Percentiles rank a stretch among this genome's conserved stretches.
These are phyloP conservation scores for Callorhinus ursinus DNA, from an alignment of 2,113 vertebrate species.

Conservation along the genomic window DNA sequence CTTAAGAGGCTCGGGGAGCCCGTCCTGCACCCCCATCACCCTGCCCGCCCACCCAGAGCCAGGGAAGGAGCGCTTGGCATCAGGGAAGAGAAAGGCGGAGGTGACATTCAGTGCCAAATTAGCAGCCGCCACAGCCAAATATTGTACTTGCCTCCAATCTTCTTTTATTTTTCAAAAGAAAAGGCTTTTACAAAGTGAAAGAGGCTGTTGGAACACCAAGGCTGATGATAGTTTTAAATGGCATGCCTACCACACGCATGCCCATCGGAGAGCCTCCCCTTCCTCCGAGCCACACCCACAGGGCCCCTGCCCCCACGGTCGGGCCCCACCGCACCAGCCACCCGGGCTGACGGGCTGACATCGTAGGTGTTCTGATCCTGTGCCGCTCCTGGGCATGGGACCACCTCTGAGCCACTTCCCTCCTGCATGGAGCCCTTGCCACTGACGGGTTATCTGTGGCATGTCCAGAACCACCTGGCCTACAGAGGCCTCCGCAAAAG, in stretches of 20 bases:
- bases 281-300: neutral
- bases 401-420: neutral
- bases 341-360: neutral
- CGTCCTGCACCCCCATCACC: slow-evolving; percentile 76
- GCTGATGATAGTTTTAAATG: slow-evolving; percentile 66
- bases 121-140: slow-evolving; percentile 85
- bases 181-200: slow-evolving; percentile 81
- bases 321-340: neutral
- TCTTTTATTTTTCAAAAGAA: slow-evolving; percentile 81
- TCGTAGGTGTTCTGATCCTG: neutral
- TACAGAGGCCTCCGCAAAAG: neutral
- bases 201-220: slow-evolving; percentile 79
- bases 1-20: slow-evolving; percentile 77
- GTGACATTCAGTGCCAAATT: slow-evolving; percentile 84
- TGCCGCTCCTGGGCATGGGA: neutral
- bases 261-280: neutral
- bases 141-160: slow-evolving; percentile 84
- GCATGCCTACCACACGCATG: neutral
- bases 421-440: neutral
- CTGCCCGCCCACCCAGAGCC: slow-evolving; percentile 68
- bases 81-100: slow-evolving; percentile 81
- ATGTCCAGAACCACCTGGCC: neutral
- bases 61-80: slow-evolving; percentile 70
- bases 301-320: accelerated
- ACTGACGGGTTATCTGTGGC: neutral